These are phyloP conservation scores for Athalia rosae DNA, from an alignment of 2,888 invertebrate species.

Conservation along the genomic window DNA sequence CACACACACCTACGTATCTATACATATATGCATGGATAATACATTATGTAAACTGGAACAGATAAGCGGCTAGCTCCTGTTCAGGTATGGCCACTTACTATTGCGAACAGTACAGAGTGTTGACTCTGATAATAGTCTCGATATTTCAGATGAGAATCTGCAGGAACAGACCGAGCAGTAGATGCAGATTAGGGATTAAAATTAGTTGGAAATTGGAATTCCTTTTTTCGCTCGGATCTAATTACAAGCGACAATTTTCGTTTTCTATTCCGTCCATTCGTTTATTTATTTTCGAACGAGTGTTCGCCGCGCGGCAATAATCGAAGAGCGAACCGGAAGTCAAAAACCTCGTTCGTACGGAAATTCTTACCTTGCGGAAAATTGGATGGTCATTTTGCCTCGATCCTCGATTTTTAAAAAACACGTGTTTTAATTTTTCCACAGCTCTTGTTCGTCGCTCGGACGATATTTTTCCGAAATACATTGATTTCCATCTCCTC, in stretches of 20 bases:
- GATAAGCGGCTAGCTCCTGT: constrained; percentile 7
- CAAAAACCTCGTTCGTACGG: background rate
- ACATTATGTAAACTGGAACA: constrained; percentile 26
- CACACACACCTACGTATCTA: background rate
- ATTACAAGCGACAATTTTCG: background rate
- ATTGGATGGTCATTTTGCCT: too few relatives aligned
- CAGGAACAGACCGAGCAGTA: too few relatives aligned
- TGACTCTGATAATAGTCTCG: background rate
- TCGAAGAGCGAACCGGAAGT: background rate
- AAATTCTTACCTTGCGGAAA: background rate
- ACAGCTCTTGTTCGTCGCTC: too few relatives aligned
- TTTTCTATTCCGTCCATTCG: background rate
- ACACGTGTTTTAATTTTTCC: too few relatives aligned
- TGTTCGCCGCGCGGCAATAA: background rate
- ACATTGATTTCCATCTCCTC: too few relatives aligned
- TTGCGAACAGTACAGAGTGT: background rate
- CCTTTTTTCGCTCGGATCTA: background rate
- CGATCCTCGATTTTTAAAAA: too few relatives aligned
- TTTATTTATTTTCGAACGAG: background rate
- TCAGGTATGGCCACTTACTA: background rate
- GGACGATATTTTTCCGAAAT: too few relatives aligned
- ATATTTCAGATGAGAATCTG: too few relatives aligned
- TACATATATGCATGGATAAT: constrained; percentile 9
- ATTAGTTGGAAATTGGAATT: too few relatives aligned
- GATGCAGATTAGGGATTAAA: too few relatives aligned